Conservation (phyloP, 2,888 invertebrate species). For the Nomada ferruginata region DNA sequence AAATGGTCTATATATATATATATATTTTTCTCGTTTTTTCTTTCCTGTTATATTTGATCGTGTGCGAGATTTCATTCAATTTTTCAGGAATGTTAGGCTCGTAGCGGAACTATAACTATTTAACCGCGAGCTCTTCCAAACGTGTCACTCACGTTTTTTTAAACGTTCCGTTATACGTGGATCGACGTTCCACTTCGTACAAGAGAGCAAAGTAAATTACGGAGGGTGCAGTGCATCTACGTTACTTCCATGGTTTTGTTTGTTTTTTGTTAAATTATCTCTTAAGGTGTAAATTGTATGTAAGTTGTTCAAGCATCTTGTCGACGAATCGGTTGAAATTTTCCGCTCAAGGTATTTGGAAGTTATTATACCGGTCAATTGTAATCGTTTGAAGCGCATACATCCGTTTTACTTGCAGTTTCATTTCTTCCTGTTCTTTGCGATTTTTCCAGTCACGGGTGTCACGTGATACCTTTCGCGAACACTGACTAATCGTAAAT, state of each 20-base stretch:
- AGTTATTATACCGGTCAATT: not conserved
- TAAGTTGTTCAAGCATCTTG: not conserved
- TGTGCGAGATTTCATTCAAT: not conserved
- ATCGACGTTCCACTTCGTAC: not conserved
- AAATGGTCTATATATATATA: not conserved
- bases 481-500: conserved; percentile 7
- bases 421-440: not conserved
- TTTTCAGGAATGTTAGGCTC: not conserved
- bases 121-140: conserved; percentile 1
- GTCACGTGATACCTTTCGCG: not conserved
- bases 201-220: not conserved
- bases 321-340: not conserved
- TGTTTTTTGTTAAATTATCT: not conserved
- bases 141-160: too few species aligned
- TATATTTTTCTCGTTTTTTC: not conserved
- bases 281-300: not conserved
- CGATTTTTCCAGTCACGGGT: not conserved
- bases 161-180: too few species aligned
- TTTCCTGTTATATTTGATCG: not conserved
- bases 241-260: not conserved
- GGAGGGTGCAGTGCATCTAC: conserved; percentile 4
- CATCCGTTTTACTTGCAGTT: not conserved
- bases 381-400: not conserved
- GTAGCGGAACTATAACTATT: not conserved
- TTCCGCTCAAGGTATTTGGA: conserved; percentile 3